A percentile compares a stretch with the other conserved stretches of the same genome.
Evolutionary conservation across 2,113 vertebrate genomes (phyloP).

Genomic region (Poecilia latipinna): DNA sequence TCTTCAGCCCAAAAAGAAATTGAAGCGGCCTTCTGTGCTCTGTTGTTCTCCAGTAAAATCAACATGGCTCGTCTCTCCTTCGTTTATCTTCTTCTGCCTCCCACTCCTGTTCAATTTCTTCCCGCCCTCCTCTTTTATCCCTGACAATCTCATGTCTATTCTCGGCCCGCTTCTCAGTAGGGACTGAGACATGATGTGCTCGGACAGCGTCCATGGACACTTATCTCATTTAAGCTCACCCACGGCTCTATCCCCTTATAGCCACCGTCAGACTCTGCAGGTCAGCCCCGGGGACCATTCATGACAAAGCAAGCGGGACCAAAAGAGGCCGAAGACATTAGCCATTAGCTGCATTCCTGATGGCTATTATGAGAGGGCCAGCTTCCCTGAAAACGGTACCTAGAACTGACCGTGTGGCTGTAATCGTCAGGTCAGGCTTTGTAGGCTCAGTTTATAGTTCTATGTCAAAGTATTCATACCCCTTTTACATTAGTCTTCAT

Average conservation of each 20-base stretch:
- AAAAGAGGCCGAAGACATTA: slow-evolving; percentile 67
- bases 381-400: slow-evolving; percentile 20
- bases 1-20: slow-evolving; percentile 10
- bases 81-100: slow-evolving; percentile 58
- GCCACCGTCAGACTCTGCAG: slow-evolving; percentile 34
- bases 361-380: slow-evolving; percentile 18
- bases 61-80: slow-evolving; percentile 28
- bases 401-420: slow-evolving; percentile 1
- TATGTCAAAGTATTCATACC: too few species aligned
- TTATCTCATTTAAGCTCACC: slow-evolving; percentile 71
- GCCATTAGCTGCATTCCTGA: slow-evolving; percentile 22
- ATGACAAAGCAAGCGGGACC: slow-evolving; percentile 33
- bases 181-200: slow-evolving; percentile 57
- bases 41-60: slow-evolving; percentile 31
- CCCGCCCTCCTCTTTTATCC: slow-evolving; percentile 62
- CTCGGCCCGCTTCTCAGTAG: slow-evolving; percentile 56
- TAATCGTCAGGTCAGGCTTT: too few species aligned
- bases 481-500: too few species aligned
- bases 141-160: slow-evolving; percentile 69
- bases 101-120: slow-evolving; percentile 51
- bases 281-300: slow-evolving; percentile 33
- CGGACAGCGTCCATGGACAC: slow-evolving; percentile 50
- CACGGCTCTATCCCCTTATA: slow-evolving; percentile 55
- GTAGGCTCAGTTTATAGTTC: too few species aligned
- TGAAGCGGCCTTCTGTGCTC: slow-evolving; percentile 16